Conservation (phyloP, 2,113 vertebrate genomes). For the Ammodramus savannarum region DNA sequence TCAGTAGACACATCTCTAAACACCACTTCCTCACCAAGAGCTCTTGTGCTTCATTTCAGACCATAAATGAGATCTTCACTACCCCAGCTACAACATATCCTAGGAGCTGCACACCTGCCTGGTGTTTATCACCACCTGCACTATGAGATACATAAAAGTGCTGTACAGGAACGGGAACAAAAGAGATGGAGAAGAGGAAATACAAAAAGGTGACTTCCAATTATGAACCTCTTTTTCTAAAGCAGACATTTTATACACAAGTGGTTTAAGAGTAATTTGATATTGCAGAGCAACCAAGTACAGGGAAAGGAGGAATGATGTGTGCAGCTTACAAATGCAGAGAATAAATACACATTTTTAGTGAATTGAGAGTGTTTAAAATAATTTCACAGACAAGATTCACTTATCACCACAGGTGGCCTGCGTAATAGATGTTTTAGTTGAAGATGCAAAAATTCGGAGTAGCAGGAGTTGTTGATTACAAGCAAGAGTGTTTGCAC, state of each 20-base stretch:
- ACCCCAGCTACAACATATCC: not conserved
- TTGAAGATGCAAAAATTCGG: slow-evolving; percentile 63
- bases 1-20: not conserved
- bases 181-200: not conserved
- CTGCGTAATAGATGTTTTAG: slow-evolving; percentile 57
- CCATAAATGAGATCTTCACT: not conserved
- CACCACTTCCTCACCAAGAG: not conserved
- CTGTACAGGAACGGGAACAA: not conserved
- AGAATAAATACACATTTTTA: slow-evolving; percentile 56
- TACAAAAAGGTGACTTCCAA: not conserved
- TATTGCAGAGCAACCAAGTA: slow-evolving; percentile 33
- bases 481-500: slow-evolving; percentile 51
- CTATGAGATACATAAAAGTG: not conserved
- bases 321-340: slow-evolving; percentile 43
- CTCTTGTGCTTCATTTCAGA: not conserved
- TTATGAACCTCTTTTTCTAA: not conserved
- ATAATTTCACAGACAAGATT: slow-evolving; percentile 66
- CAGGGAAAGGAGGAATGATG: slow-evolving; percentile 14
- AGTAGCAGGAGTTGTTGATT: slow-evolving; percentile 66
- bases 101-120: not conserved
- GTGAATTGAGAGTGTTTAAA: slow-evolving; percentile 65
- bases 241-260: slow-evolving; percentile 19
- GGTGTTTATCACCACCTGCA: not conserved
- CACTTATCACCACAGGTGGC: slow-evolving; percentile 67
- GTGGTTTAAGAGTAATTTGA: slow-evolving; percentile 36